phyloP scores from a whole-genome alignment of 92 coral and sea anemone species.

The Palythoa heliodiscus region DNA sequence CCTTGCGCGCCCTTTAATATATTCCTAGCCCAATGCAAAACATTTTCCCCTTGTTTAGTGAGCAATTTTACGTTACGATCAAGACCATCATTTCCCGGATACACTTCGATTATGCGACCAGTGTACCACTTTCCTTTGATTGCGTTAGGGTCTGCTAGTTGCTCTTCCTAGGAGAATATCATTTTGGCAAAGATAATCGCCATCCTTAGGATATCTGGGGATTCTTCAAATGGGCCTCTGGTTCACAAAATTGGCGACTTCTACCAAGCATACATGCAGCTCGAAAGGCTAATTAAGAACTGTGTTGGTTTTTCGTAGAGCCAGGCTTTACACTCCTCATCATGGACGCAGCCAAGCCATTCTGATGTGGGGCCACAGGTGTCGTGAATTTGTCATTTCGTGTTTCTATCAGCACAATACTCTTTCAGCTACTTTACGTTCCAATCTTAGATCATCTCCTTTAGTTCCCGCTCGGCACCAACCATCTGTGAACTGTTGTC shows the following conservation, averaged over 20 bases:
- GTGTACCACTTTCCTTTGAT: no score
- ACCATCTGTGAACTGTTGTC: not conserved
- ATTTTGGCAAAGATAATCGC: conserved; percentile 61
- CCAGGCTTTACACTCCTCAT: conserved; percentile 42
- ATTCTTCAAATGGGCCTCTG: conserved; percentile 64
- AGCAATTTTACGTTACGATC: no score
- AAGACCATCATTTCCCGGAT: no score
- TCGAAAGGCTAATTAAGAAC: conserved; percentile 62
- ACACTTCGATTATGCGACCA: no score
- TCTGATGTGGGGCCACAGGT: not conserved
- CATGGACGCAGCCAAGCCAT: conserved; percentile 41
- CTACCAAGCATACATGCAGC: conserved; percentile 57
- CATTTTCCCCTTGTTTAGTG: not conserved
- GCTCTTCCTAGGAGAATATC: conserved; percentile 61
- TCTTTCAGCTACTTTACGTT: not conserved
- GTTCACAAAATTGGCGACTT: conserved; percentile 59
- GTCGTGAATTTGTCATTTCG: not conserved
- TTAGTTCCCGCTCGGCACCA: no score
- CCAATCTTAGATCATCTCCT: not conserved
- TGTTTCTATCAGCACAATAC: no score
- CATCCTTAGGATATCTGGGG: conserved; percentile 62
- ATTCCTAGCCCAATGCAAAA: not conserved
- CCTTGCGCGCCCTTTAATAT: no score
- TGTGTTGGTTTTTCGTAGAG: conserved; percentile 54
- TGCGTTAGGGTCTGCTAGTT: conserved; percentile 6